These are phyloP conservation scores for Fregetta grallaria DNA, from an alignment of 2,113 vertebrate genomes.

Conservation along the genomic window DNA sequence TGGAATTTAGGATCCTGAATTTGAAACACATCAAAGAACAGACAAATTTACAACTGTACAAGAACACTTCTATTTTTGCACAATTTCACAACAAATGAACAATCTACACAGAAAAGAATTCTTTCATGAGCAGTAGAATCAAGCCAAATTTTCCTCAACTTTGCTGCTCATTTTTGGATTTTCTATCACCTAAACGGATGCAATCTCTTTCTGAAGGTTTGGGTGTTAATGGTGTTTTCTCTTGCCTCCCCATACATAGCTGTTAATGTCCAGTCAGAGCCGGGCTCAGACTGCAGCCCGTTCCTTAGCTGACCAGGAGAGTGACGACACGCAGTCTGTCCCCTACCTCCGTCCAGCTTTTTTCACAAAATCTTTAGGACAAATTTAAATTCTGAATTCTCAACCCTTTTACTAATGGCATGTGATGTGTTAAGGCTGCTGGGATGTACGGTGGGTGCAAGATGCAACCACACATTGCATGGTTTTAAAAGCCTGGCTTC, in stretches of 20 bases:
- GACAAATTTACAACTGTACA: not conserved
- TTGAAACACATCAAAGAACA: not conserved
- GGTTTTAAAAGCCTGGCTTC: not conserved
- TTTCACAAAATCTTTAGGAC: not conserved
- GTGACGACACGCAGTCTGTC: accelerated
- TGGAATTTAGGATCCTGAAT: not conserved
- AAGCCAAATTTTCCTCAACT: not conserved
- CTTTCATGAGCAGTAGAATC: not conserved
- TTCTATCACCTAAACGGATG: not conserved
- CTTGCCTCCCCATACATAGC: not conserved
- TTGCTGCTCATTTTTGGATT: not conserved
- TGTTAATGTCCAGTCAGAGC: not conserved
- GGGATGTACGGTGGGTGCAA: not conserved
- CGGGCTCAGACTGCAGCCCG: not conserved
- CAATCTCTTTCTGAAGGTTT: not conserved
- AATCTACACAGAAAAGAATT: not conserved
- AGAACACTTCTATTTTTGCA: not conserved
- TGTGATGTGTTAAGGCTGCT: not conserved
- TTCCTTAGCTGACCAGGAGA: not conserved
- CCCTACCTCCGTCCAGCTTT: not conserved
- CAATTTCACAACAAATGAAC: not conserved
- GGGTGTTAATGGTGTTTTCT: not conserved
- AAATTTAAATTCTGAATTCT: not conserved
- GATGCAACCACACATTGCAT: not conserved
- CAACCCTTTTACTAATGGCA: accelerated